These are phyloP conservation scores for Syrista parreyssii DNA, from an alignment of 2,888 invertebrate genomes.

Conservation along the genomic window DNA sequence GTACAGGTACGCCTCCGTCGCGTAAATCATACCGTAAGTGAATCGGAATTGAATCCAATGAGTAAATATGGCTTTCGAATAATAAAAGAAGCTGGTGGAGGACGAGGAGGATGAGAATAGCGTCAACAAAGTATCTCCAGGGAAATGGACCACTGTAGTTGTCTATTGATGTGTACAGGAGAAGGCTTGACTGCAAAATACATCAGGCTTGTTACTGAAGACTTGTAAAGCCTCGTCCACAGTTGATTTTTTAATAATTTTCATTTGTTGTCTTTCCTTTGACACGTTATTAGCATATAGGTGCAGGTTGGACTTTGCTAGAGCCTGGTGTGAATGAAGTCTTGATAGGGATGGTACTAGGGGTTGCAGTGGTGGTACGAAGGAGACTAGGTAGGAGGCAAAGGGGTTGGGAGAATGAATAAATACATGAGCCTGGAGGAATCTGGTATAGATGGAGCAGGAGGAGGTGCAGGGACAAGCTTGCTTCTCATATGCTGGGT, in stretches of 20 bases:
- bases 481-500: slow-evolving; percentile 53
- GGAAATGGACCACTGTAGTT: not conserved
- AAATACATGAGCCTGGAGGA: not conserved
- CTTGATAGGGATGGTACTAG: slow-evolving; percentile 10
- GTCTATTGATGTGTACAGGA: not conserved
- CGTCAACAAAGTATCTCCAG: not conserved
- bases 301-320: not conserved
- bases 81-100: slow-evolving; percentile 1
- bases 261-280: not conserved
- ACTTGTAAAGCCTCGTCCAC: not conserved
- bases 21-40: slow-evolving; percentile 61
- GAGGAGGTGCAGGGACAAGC: slow-evolving; percentile 41
- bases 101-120: not conserved
- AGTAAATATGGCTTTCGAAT: slow-evolving; percentile 61
- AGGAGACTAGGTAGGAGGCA: not conserved
- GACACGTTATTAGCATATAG: not conserved
- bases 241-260: not conserved
- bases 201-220: not conserved
- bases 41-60: slow-evolving; percentile 63
- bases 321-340: slow-evolving; percentile 15
- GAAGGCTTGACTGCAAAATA: not conserved
- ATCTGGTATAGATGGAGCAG: not conserved
- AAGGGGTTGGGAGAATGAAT: not conserved
- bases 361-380: not conserved
- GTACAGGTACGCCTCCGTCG: slow-evolving; percentile 46